These are phyloP conservation scores for Microchirus variegatus DNA, from an alignment of 2,797 vertebrate species.

Conservation along the genomic window DNA sequence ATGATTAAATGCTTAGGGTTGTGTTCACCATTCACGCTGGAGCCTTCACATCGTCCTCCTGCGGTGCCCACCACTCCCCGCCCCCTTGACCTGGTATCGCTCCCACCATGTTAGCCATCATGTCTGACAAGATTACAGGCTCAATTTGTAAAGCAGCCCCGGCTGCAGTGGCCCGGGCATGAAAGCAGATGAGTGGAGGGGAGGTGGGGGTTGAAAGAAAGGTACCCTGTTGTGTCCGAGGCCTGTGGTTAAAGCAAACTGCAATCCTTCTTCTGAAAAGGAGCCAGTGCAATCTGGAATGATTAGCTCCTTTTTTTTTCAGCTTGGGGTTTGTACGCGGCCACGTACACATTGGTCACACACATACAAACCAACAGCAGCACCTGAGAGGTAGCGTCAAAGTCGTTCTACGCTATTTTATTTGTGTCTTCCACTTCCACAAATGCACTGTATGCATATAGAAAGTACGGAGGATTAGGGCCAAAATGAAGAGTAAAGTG, in stretches of 20 bases:
- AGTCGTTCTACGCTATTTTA: too few relatives aligned
- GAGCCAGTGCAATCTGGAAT: constrained; percentile 80
- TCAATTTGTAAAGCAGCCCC: constrained; percentile 74
- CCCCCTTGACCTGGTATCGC: constrained; percentile 44
- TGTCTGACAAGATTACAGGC: constrained; percentile 82
- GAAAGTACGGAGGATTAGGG: too few relatives aligned
- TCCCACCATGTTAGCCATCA: constrained; percentile 68
- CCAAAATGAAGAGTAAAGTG: too few relatives aligned
- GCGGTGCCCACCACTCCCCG: constrained; percentile 24
- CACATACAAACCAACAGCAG: constrained; percentile 3
- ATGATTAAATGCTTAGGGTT: constrained; percentile 39
- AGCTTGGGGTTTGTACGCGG: constrained; percentile 65
- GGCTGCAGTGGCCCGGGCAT: constrained; percentile 41
- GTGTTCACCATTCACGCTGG: constrained; percentile 23
- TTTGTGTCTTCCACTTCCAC: too few relatives aligned
- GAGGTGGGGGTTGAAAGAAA: constrained; percentile 47
- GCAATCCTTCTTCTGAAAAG: constrained; percentile 64
- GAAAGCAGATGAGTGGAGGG: constrained; percentile 65
- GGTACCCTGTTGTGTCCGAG: constrained; percentile 70
- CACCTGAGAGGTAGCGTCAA: background rate
- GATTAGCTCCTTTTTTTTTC: constrained; percentile 77
- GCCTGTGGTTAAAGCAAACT: constrained; percentile 68
- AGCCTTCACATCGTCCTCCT: constrained; percentile 28
- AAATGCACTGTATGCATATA: too few relatives aligned
- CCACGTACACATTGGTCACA: constrained; percentile 8